Evolutionary conservation across 1,140 invertebrate species (phyloP), one percentile per base, ranked within the genome.

Genomic region (Drosophila oshimai): DNA sequence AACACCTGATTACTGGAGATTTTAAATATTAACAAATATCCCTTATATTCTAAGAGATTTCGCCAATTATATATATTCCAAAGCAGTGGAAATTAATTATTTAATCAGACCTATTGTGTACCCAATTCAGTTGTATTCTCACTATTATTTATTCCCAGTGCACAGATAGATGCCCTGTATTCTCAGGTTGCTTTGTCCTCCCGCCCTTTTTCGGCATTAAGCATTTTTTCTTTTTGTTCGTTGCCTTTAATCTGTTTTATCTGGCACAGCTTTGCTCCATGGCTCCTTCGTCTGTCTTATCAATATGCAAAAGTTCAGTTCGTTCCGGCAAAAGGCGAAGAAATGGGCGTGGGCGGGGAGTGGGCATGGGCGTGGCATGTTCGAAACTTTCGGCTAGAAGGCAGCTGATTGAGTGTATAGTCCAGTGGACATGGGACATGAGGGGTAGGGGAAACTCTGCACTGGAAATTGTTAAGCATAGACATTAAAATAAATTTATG

Each of bases 401-500:
- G 75, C 51, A 49, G 73, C 73, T 76, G 73, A 76, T 76, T 76
- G 73, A 57, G 68, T 51, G 55, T 41, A 71, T 58, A 70, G 67
- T 42, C 58, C 37, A 73, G 41, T 50, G 41, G 55, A 50, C 41
- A 71, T n/a, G n/a, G 34, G 12, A 24, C n/a, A n/a, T n/a, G 26
- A 24, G n/a, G n/a, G 6, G 28, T 22, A 6, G 28, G 34, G 17
- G 24, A 9, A 20, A 10, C 17, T 37, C 22, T 65, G 61, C 78
- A 83, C 42, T 69, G 53, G 24, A 79, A 81, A 81, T 86, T 87
- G 81, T 87, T 87, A 74, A 80, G 76, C 76, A 81, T 74, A 87
- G 74, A 77, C 81, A 86, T 86, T 86, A 86, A 86, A 86, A 86
- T 86, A 86, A 87, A 86, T 86, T 81, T 86, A 86, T 86, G 81